Percentiles rank a stretch among this genome's conserved stretches.
These are phyloP conservation scores for Drosophila longiperda DNA, from an alignment of 2,888 invertebrate species.

Conservation along the genomic window DNA sequence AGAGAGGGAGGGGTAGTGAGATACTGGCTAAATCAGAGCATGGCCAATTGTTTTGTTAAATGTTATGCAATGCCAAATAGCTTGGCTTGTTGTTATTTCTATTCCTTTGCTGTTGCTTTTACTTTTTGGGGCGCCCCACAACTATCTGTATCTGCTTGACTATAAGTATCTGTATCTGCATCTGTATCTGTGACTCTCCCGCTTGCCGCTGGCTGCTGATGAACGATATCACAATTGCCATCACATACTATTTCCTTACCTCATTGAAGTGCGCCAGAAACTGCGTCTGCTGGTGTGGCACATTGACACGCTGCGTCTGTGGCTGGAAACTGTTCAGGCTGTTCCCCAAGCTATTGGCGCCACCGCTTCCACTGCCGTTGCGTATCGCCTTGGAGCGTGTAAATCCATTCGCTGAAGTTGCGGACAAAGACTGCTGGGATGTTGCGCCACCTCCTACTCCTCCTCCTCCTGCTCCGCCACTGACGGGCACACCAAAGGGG, in stretches of 20 bases:
- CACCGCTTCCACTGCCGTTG: constrained; percentile 56
- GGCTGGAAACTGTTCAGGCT: constrained; percentile 67
- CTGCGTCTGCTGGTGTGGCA: constrained; percentile 84
- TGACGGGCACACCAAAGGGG: constrained; percentile 82
- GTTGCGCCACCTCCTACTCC: constrained; percentile 43
- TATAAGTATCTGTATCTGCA: constrained; percentile 21
- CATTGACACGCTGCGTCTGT: constrained; percentile 80
- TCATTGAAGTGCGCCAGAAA: constrained; percentile 84
- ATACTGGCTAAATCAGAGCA: constrained; percentile 80
- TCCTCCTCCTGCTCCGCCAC: constrained; percentile 21
- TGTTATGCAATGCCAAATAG: constrained; percentile 66
- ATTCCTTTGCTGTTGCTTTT: constrained; percentile 57
- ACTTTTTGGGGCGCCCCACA: constrained; percentile 53
- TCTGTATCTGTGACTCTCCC: constrained; percentile 16
- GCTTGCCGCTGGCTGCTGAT: constrained; percentile 27
- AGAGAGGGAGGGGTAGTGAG: neutral
- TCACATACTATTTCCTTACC: constrained; percentile 67
- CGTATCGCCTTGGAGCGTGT: constrained; percentile 82
- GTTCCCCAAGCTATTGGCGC: constrained; percentile 51
- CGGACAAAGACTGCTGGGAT: constrained; percentile 40
- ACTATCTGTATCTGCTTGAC: constrained; percentile 17
- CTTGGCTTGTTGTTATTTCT: constrained; percentile 29
- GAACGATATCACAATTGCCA: constrained; percentile 33
- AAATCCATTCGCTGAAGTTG: constrained; percentile 65
- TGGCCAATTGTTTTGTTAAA: constrained; percentile 77